A percentile compares a stretch with the other conserved stretches of the same genome.
Evolutionary conservation across 2,888 invertebrate species (phyloP).

Genomic region (Diploptera punctata): DNA sequence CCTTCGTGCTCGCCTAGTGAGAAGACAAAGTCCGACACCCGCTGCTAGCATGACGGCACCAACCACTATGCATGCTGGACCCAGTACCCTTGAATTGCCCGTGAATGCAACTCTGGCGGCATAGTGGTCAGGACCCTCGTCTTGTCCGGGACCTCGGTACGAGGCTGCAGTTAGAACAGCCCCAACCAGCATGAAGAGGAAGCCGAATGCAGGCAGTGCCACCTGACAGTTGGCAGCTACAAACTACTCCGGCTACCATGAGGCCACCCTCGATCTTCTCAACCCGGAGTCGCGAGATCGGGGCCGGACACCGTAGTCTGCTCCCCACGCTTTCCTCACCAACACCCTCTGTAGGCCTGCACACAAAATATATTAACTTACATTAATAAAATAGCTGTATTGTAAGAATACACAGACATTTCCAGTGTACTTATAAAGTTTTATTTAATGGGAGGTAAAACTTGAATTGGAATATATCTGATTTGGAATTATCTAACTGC

Average conservation of each 20-base stretch:
- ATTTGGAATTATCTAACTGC: no score
- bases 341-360: conserved; percentile 62
- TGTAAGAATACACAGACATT: no score
- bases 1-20: conserved; percentile 70
- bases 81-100: conserved; percentile 74
- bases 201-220: conserved; percentile 77
- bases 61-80: conserved; percentile 75
- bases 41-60: conserved; percentile 74
- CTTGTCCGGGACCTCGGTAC: conserved; percentile 66
- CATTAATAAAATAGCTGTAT: no score
- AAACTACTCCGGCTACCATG: conserved; percentile 78
- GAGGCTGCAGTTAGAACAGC: conserved; percentile 68
- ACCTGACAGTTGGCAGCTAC: conserved; percentile 82
- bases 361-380: conserved; percentile 41
- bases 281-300: conserved; percentile 71
- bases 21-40: conserved; percentile 69
- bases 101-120: conserved; percentile 75
- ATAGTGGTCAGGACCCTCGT: conserved; percentile 75
- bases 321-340: conserved; percentile 27
- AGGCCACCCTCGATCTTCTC: conserved; percentile 80
- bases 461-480: no score
- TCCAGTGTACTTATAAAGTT: no score
- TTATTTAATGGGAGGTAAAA: no score
- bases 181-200: conserved; percentile 76
- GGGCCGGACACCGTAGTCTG: conserved; percentile 64